These are phyloP conservation scores for Eufriesea mexicana DNA, from an alignment of 1,140 invertebrate genomes.

Conservation along the genomic window DNA sequence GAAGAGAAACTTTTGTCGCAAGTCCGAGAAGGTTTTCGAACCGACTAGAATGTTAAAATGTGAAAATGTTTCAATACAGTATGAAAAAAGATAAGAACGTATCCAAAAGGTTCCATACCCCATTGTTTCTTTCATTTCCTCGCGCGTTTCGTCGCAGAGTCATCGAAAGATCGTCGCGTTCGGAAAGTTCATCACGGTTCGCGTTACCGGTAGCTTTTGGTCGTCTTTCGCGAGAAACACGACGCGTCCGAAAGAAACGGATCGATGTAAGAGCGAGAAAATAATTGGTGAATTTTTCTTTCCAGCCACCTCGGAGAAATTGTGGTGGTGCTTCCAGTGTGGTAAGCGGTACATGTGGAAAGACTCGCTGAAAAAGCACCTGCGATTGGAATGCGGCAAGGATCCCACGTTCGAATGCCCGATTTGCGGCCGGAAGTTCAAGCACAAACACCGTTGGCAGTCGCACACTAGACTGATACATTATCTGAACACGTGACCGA, in stretches of 20 bases:
- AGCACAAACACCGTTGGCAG: conserved; percentile 81
- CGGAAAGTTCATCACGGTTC: neutral
- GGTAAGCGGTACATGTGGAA: conserved; percentile 80
- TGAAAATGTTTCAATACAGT: neutral
- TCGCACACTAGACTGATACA: conserved; percentile 79
- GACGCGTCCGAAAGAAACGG: neutral
- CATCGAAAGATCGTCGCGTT: too few relatives aligned
- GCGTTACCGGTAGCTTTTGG: conserved; percentile 3
- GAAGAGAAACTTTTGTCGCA: too few relatives aligned
- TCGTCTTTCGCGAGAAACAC: neutral
- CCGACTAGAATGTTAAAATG: too few relatives aligned
- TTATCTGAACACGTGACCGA: conserved; percentile 56
- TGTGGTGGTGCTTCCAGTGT: conserved; percentile 76
- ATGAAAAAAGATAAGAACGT: neutral
- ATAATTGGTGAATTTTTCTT: conserved; percentile 43
- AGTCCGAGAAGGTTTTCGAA: too few relatives aligned
- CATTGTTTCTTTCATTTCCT: neutral
- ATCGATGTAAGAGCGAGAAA: neutral
- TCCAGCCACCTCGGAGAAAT: conserved; percentile 55
- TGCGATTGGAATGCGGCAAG: conserved; percentile 83
- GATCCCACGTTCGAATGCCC: conserved; percentile 82
- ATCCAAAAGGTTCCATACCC: too few relatives aligned
- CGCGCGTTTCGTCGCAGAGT: too few relatives aligned
- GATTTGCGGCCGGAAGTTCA: conserved; percentile 82
- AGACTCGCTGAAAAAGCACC: conserved; percentile 81